Base-by-base conservation (phyloP, 2,888 invertebrate species). In the Choristoneura rosaceana region DNA sequence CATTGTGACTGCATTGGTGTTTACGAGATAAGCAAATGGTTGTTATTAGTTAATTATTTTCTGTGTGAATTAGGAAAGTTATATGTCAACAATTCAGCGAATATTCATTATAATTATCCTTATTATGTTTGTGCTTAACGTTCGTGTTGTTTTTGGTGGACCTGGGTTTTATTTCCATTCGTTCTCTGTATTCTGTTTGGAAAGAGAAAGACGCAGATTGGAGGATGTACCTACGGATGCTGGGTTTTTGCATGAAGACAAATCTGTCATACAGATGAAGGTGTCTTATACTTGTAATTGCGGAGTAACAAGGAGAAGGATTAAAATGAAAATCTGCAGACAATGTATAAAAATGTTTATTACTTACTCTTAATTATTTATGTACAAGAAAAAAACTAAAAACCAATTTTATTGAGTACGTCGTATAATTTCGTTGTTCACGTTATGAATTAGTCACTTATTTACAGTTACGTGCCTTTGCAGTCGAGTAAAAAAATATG, bases 371-470 rank as follows among this genome's bases (percentile, higher is more conserved):
- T 45, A 67, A 58, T 9, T 71, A 71, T 47, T 38, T 71, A 71
- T 66, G 58, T 70, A 70, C 70, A 70, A 60, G 25, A 25, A 25
- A 63, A 12, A 2, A 12, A 33, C 66, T 41, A 43, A 7, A 70
- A 74, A 66, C 68, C 64, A 70, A 77, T 38, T n/a, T n/a, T n/a
- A n/a, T n/a, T 75, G 77, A 82, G 67, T 80, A 78, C 79, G 79
- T 80, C 81, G 81, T 79, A 65, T 75, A 69, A 76, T 78, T 81
- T 86, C 85, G 85, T 81, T 85, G 85, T 76, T 78, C 67, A 70
- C 61, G 74, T 74, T 70, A 73, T 69, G 52, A 58, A 59, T 41
- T 68, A 62, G 43, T 67, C 71, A 55, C 50, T 62, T 62, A 70
- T 75, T 64, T 71, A 71, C 74, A 74, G 2, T 25, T 1, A 0